Evolutionary conservation across 2,113 vertebrate species (phyloP).

Genomic region (Lophotis ruficrista): DNA sequence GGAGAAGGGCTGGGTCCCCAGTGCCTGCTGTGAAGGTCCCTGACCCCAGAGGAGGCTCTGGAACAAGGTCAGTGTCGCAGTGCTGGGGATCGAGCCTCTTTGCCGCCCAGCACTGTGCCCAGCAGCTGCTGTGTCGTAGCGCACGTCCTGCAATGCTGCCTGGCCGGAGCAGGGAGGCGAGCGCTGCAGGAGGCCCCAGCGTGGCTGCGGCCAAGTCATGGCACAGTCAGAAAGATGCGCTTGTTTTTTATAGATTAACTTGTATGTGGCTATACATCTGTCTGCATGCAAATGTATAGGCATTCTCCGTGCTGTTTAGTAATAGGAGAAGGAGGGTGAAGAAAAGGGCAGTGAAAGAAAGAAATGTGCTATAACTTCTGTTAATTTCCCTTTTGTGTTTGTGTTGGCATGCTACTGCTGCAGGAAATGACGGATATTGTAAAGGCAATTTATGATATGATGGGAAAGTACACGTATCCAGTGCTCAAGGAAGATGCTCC

Average conservation of each 20-base stretch:
- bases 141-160: background rate
- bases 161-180: background rate
- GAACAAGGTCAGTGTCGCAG: background rate
- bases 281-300: background rate
- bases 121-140: background rate
- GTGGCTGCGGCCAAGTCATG: rapidly evolving
- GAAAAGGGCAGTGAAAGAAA: background rate
- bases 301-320: background rate
- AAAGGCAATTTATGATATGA: constrained; percentile 98
- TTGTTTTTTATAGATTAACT: background rate
- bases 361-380: background rate
- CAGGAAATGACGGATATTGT: constrained; percentile 98
- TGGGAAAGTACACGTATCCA: constrained; percentile 96
- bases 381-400: constrained; percentile 9
- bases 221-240: background rate
- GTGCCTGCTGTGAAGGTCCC: background rate
- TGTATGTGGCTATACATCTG: background rate
- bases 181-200: rapidly evolving
- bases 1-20: background rate
- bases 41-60: background rate
- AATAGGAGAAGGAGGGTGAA: background rate
- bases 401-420: background rate
- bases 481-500: constrained; percentile 92
- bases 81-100: rapidly evolving
- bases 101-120: background rate